Evolutionary conservation across 2,888 invertebrate genomes (phyloP).

Genomic region (Sesamia inferens): DNA sequence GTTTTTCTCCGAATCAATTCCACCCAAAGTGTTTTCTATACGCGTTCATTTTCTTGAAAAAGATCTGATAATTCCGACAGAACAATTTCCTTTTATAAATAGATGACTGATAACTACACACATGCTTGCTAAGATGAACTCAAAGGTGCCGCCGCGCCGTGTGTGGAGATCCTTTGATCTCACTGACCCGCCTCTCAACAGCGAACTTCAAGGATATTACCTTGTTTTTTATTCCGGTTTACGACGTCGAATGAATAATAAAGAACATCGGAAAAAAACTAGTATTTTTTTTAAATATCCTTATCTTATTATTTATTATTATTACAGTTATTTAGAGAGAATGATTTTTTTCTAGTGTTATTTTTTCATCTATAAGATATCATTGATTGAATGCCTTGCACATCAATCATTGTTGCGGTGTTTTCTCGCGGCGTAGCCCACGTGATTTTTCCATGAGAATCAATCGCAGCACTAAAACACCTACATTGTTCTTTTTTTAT

Average conservation of each 20-base stretch:
- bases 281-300: too few relatives aligned
- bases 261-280: constrained; percentile 2
- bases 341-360: too few relatives aligned
- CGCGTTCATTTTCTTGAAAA: constrained; percentile 9
- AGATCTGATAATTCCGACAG: constrained; percentile 23
- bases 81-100: constrained; percentile 56
- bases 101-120: constrained; percentile 57
- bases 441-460: too few relatives aligned
- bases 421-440: too few relatives aligned
- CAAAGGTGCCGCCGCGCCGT: constrained; percentile 47
- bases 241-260: constrained; percentile 47
- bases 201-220: constrained; percentile 60
- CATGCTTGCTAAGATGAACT: constrained; percentile 48
- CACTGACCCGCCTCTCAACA: constrained; percentile 55
- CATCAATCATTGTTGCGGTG: too few relatives aligned
- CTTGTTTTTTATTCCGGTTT: constrained; percentile 51
- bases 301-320: too few relatives aligned
- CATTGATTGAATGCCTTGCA: too few relatives aligned
- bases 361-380: too few relatives aligned
- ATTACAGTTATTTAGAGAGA: too few relatives aligned
- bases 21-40: constrained; percentile 3
- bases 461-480: too few relatives aligned
- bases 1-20: constrained; percentile 20
- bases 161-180: constrained; percentile 60
- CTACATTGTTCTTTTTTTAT: too few relatives aligned